Base-by-base conservation (phyloP, 2,888 invertebrate genomes). In the Lissonota sp. region DNA sequence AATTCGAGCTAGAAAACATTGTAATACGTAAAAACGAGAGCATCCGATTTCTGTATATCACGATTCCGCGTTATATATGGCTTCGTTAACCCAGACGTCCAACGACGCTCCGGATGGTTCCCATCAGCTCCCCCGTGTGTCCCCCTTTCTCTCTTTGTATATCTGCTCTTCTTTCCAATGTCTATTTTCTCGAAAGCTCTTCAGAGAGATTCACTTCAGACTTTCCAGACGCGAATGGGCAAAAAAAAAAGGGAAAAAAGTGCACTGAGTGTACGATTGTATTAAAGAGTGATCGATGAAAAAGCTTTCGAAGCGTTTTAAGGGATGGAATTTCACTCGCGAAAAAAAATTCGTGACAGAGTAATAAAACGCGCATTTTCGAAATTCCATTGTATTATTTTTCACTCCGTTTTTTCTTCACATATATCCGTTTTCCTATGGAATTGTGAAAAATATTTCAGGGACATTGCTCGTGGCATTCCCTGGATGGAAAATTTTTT, bases 21-120 rank as follows among this genome's bases (percentile, higher is more conserved):
- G 55, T 44, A 49, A 60, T n/a, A 53, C 10, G n/a, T 6, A 16
- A 46, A n/a, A 46, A 46, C 69, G 70, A 53, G 72, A 63, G 64
- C 73, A 74, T 74, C 73, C 73, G 64, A 74, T 74, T 74, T 66
- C 73, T 74, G 73, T 74, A 64, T 74, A 46, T 55, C 57, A 64
- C 73, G 73, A 74, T 74, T 74, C 46, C 57, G 16, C 64, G 73
- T 55, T 74, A 26, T 3, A 26, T 58, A 69, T 67, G 80, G 83
- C 82, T 77, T 82, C 83, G 66, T 57, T 67, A 85, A 85, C 86
- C 26, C 86, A 84, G 86, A 64, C 66, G 63, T 71, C 44, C 58
- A 46, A 58, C 57, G 42, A 74, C 26, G 37, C 73, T 57, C 64
- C 64, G 64, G 46, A 74, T 74, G 73, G 55, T 57, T 57, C 57